Percentiles rank a stretch among this genome's conserved stretches.
These are phyloP conservation scores for Bombus impatiens DNA, from an alignment of 1,140 invertebrate species.

Conservation along the genomic window DNA sequence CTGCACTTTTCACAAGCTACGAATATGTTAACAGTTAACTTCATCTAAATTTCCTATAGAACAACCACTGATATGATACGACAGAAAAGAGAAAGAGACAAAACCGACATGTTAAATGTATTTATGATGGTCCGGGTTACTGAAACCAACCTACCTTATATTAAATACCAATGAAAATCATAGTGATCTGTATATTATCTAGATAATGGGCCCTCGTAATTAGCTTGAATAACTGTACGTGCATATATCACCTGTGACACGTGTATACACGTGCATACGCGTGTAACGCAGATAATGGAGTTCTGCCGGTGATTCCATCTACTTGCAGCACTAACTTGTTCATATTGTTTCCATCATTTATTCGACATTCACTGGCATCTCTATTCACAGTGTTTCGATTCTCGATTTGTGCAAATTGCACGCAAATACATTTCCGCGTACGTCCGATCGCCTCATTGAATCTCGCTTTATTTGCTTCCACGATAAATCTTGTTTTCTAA, in stretches of 20 bases:
- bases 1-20: too few species aligned
- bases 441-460: not conserved
- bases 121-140: not conserved
- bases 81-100: not conserved
- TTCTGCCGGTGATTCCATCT: constrained; percentile 1
- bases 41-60: too few species aligned
- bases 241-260: constrained; percentile 11
- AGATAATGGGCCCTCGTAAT: constrained; percentile 10
- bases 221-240: constrained; percentile 12
- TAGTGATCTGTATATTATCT: constrained; percentile 8
- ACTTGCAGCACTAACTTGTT: constrained; percentile 15
- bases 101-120: not conserved
- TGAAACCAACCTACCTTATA: not conserved
- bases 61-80: not conserved
- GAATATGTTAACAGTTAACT: too few species aligned
- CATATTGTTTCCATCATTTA: not conserved
- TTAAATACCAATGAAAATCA: not conserved
- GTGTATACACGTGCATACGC: not conserved
- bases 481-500: not conserved
- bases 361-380: not conserved
- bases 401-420: not conserved
- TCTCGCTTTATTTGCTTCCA: not conserved
- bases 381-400: not conserved
- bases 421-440: not conserved
- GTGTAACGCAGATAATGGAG: constrained; percentile 22